Conservation (phyloP, 2,797 vertebrate species). For the Anas flavirostris region DNA sequence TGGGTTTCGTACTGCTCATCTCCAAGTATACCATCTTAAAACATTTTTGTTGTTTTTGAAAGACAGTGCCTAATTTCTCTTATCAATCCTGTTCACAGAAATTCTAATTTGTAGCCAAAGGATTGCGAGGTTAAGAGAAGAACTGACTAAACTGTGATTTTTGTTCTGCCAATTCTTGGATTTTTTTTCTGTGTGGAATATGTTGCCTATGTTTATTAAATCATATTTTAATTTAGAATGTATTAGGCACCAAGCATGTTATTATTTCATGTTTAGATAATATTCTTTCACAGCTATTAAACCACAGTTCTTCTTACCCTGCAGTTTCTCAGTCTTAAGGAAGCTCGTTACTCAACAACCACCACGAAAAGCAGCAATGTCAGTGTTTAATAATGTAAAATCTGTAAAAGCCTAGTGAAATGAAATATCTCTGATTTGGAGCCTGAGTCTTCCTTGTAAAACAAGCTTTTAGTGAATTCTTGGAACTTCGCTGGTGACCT, state of each 20-base stretch:
- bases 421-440: constrained; percentile 61
- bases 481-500: constrained; percentile 30
- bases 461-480: constrained; percentile 69
- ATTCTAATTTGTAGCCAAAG: constrained; percentile 69
- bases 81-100: constrained; percentile 67
- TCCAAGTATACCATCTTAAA: constrained; percentile 47
- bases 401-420: constrained; percentile 65
- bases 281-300: constrained; percentile 66
- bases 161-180: constrained; percentile 64
- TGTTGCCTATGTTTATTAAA: constrained; percentile 66
- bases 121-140: constrained; percentile 51
- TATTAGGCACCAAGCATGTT: constrained; percentile 55
- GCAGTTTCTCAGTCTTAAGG: constrained; percentile 35
- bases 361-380: constrained; percentile 53
- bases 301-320: constrained; percentile 64
- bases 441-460: constrained; percentile 59
- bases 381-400: constrained; percentile 74
- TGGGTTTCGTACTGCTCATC: constrained; percentile 39
- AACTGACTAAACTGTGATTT: constrained; percentile 71
- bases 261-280: constrained; percentile 68
- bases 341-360: constrained; percentile 57
- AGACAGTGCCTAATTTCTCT: constrained; percentile 56
- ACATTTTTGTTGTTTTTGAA: constrained; percentile 44
- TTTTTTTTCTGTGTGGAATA: constrained; percentile 19
- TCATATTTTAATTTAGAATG: constrained; percentile 62